These are phyloP conservation scores for Dipodomys spectabilis DNA, from an alignment of 2,113 vertebrate genomes.

Conservation along the genomic window DNA sequence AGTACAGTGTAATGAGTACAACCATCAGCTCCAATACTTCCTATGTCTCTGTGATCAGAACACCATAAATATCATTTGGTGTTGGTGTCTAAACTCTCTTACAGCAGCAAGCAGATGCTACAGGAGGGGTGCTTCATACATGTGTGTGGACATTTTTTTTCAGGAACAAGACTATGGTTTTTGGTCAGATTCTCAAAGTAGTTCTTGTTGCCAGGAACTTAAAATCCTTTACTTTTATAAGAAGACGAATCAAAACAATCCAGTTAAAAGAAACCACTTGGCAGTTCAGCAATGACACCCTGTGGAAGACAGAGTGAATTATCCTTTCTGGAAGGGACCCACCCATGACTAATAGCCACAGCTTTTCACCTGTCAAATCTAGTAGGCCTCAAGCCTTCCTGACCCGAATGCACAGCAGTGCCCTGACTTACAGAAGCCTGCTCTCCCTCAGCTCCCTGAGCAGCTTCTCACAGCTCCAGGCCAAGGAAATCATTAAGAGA, in stretches of 20 bases:
- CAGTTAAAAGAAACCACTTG: constrained; percentile 56
- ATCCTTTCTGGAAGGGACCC: constrained; percentile 37
- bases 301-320: constrained; percentile 31
- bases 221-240: constrained; percentile 30
- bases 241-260: constrained; percentile 56
- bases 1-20: neutral
- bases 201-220: neutral
- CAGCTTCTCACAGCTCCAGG: neutral
- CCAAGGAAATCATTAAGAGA: neutral
- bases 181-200: neutral
- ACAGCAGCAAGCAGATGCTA: neutral
- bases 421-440: neutral
- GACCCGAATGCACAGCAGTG: neutral
- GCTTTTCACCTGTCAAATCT: constrained; percentile 63
- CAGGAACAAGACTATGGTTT: neutral
- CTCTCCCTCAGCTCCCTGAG: neutral
- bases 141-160: neutral
- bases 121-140: neutral
- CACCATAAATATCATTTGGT: neutral
- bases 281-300: neutral
- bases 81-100: neutral
- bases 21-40: neutral
- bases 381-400: constrained; percentile 16
- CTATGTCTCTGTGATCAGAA: neutral
- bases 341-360: constrained; percentile 36